Evolutionary conservation across 37 sponge, comb jelly and placozoan species (phyloP), one percentile per base, ranked within the genome.

Genomic region (Oopsacas minuta): DNA sequence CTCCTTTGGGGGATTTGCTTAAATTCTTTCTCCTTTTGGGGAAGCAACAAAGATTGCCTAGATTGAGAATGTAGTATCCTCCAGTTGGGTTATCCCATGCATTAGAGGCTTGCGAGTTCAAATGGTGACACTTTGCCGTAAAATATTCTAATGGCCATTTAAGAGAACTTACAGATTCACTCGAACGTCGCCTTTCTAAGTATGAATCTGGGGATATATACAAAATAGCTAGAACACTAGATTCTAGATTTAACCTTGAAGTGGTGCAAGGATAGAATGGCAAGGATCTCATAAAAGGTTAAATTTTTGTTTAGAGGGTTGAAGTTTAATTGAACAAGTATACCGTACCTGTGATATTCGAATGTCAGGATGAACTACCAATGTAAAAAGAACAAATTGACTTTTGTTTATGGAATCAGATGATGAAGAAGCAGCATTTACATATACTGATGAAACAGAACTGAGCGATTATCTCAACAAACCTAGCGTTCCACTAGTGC

Each of bases 181-280:
- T 86, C 36, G 49, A 86, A 25, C 39, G 23, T 23, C 36, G 82
- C 36, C 61, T 86, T 53, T 37, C 42, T 38, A 82, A 82, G 49
- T 86, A 86, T 38, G 85, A 85, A 52, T 52, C 52, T 36, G 36
- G 53, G 35, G 82, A 36, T 37, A 25, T 37, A 5, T 86, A 81
- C 38, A 0, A 81, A 37, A 38, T 36, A 8, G 82, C 86, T 38
- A 35, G 39, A 34, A 81, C 81, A 86, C 82, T 86, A 38, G 86
- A 86, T 81, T 82, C 86, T 23, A 36, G 86, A 36, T 86, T 86
- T 38, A 86, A 82, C 49, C 82, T n/a, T 86, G 36, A 86, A 86
- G 15, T 86, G 86, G 86, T 86, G 86, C 82, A 36, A 84, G 28
- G 75, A 61, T 61, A 61, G 75, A 61, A 25, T 61, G 75, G 30